Conservation (phyloP, 1,140 invertebrate genomes). For the Drosophila ironensis region DNA sequence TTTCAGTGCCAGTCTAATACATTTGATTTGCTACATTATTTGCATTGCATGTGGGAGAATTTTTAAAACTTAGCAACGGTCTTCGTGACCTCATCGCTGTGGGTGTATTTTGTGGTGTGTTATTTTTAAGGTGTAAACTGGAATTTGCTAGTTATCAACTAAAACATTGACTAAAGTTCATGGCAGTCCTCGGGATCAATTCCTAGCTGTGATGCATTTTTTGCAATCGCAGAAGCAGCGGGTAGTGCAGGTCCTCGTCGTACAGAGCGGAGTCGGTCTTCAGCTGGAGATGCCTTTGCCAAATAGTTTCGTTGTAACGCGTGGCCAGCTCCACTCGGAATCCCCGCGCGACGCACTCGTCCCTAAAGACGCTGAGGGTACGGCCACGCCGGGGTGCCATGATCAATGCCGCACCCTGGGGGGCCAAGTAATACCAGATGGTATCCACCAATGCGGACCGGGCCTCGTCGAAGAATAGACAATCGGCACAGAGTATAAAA, state of each 20-base stretch:
- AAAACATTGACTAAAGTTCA: constrained; percentile 70
- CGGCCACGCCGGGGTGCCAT: constrained; percentile 90
- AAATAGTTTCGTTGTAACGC: constrained; percentile 86
- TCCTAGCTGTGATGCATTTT: constrained; percentile 82
- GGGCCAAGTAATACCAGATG: constrained; percentile 86
- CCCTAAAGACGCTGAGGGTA: constrained; percentile 88
- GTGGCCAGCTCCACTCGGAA: constrained; percentile 84
- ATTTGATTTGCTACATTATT: constrained; percentile 28
- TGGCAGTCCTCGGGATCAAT: not conserved
- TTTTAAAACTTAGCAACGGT: too few species aligned
- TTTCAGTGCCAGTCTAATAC: constrained; percentile 42
- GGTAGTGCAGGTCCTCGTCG: constrained; percentile 87
- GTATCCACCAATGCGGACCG: constrained; percentile 87
- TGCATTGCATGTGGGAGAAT: constrained; percentile 52
- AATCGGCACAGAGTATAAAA: constrained; percentile 90
- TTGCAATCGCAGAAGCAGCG: constrained; percentile 85
- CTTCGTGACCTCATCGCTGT: constrained; percentile 10
- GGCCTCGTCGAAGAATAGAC: constrained; percentile 92
- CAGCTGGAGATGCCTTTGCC: constrained; percentile 86
- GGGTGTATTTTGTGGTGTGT: not conserved
- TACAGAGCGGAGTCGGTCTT: constrained; percentile 84
- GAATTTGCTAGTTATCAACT: constrained; percentile 75
- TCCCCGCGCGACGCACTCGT: constrained; percentile 84
- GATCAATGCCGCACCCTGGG: constrained; percentile 86
- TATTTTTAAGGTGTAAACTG: constrained; percentile 69